Percentiles rank a stretch among this genome's conserved stretches.
These are phyloP conservation scores for Pygmarrhopalites habei DNA, from an alignment of 1,140 invertebrate genomes.

Conservation along the genomic window DNA sequence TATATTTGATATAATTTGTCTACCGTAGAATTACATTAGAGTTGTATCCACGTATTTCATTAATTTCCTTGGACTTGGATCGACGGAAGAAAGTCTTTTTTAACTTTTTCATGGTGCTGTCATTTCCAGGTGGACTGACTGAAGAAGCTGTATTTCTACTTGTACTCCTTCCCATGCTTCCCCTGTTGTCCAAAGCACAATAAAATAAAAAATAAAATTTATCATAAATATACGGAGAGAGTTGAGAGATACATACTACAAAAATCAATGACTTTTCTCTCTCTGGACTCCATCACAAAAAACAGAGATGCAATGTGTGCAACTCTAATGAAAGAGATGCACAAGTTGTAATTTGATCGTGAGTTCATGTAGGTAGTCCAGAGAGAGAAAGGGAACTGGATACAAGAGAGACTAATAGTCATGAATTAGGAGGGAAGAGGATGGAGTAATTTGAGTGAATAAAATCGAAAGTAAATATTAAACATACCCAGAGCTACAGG, in stretches of 20 bases:
- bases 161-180: conserved; percentile 34
- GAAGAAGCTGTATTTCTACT: conserved; percentile 12
- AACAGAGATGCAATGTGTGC: too few relatives aligned
- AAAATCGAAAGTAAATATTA: not conserved
- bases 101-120: conserved; percentile 33
- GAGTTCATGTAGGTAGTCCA: too few relatives aligned
- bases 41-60: conserved; percentile 21
- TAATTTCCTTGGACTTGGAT: conserved; percentile 27
- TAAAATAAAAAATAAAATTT: too few relatives aligned
- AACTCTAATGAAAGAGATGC: too few relatives aligned
- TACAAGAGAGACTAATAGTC: too few relatives aligned
- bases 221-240: too few relatives aligned
- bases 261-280: too few relatives aligned
- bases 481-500: conserved; percentile 10
- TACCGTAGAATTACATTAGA: conserved; percentile 32
- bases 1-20: too few relatives aligned
- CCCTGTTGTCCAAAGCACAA: conserved; percentile 29
- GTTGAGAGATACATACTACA: not conserved
- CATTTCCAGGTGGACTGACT: conserved; percentile 14
- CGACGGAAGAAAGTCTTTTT: conserved; percentile 30
- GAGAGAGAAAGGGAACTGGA: too few relatives aligned
- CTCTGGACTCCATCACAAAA: too few relatives aligned
- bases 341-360: too few relatives aligned
- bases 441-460: not conserved
- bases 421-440: too few relatives aligned